phyloP scores from a whole-genome alignment of 2,888 invertebrate genomes.

The Leptinotarsa tumamoca region DNA sequence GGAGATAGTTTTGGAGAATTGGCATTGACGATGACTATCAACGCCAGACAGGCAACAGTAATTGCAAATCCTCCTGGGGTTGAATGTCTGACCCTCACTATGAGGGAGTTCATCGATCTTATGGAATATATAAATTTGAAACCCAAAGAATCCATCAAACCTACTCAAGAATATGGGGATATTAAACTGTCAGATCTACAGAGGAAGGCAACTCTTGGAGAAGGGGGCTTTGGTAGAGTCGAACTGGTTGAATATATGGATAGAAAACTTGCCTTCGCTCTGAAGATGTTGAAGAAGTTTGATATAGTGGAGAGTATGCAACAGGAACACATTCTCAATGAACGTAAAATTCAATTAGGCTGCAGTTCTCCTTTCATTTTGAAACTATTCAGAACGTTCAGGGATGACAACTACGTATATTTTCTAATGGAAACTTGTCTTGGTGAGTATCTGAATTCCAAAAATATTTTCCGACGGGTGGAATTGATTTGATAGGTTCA shows the following conservation, averaged over 20 bases:
- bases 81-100: constrained; percentile 86
- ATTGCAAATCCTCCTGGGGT: constrained; percentile 81
- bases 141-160: not conserved
- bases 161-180: constrained; percentile 34
- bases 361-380: constrained; percentile 60
- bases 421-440: constrained; percentile 93
- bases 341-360: constrained; percentile 71
- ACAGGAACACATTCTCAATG: constrained; percentile 77
- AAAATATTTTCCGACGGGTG: too few species aligned
- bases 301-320: constrained; percentile 77
- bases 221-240: constrained; percentile 92
- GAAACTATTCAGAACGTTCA: constrained; percentile 89
- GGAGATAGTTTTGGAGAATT: constrained; percentile 41
- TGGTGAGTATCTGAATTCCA: constrained; percentile 60
- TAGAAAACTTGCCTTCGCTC: constrained; percentile 69
- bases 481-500: too few species aligned
- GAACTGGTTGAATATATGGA: constrained; percentile 71
- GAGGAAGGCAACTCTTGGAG: constrained; percentile 84
- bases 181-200: constrained; percentile 78
- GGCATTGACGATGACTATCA: constrained; percentile 74
- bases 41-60: constrained; percentile 89
- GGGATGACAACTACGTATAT: constrained; percentile 90
- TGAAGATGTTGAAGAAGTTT: constrained; percentile 77
- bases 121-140: constrained; percentile 67
- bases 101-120: constrained; percentile 82